A percentile compares a stretch with the other conserved stretches of the same genome.
phyloP scores from a whole-genome alignment of 1,140 invertebrate species.

The Drosophila oshimai region DNA sequence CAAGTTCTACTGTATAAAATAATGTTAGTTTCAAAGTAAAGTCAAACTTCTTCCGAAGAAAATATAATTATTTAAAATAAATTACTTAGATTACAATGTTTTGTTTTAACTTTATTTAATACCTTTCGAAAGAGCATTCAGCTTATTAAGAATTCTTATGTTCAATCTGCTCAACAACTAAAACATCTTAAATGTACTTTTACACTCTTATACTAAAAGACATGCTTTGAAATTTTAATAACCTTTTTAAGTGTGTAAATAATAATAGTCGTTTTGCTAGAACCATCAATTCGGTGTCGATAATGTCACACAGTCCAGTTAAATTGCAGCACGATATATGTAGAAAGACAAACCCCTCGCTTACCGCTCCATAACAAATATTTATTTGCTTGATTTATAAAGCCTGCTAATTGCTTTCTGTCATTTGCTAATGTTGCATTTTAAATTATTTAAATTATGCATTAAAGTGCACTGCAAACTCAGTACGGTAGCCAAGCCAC shows the following conservation, averaged over 20 bases:
- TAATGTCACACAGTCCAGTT: slow-evolving; percentile 3
- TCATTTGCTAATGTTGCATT: slow-evolving; percentile 41
- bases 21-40: no score
- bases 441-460: slow-evolving; percentile 51
- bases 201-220: no score
- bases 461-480: slow-evolving; percentile 18
- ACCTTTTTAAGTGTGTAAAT: neutral
- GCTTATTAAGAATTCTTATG: no score
- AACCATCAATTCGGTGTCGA: slow-evolving; percentile 1
- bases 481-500: slow-evolving; percentile 11
- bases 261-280: neutral
- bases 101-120: no score
- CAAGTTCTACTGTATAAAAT: no score
- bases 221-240: neutral
- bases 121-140: no score
- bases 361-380: neutral
- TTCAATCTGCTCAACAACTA: no score
- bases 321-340: neutral
- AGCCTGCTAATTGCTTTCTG: slow-evolving; percentile 59
- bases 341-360: neutral
- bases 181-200: neutral
- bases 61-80: no score
- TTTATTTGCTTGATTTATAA: slow-evolving; percentile 52
- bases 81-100: no score
- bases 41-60: no score